Evolutionary conservation across 2,888 invertebrate species (phyloP).

Genomic region (Stenodema calcarata): DNA sequence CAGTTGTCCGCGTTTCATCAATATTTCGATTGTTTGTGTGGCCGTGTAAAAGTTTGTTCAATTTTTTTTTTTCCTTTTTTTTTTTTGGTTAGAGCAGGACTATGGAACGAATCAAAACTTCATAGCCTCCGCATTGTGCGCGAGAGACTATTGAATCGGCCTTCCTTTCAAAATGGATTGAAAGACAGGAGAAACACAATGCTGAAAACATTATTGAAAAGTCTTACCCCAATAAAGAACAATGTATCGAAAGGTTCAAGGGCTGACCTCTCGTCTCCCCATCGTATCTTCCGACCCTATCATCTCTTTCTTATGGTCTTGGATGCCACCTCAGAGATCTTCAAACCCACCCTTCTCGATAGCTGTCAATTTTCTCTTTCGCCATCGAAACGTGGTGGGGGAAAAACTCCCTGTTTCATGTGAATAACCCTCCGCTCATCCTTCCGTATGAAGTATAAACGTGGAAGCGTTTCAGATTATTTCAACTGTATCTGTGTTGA

Average conservation of each 20-base stretch:
- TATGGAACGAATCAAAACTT: background rate
- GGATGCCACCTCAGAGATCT: background rate
- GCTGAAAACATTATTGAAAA: slow-evolving; percentile 38
- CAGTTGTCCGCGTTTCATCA: background rate
- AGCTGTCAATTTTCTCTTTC: slow-evolving; percentile 31
- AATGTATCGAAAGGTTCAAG: slow-evolving; percentile 34
- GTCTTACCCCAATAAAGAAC: slow-evolving; percentile 36
- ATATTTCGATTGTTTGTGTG: background rate
- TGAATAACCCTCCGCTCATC: background rate
- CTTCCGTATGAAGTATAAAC: background rate
- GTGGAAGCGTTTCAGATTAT: slow-evolving; percentile 19
- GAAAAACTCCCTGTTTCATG: background rate
- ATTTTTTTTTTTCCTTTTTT: too few relatives aligned
- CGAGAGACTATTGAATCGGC: background rate
- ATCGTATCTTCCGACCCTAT: background rate
- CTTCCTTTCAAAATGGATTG: background rate
- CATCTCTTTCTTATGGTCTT: background rate
- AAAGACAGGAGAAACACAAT: background rate
- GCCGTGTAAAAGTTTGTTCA: background rate
- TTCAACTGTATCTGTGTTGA: slow-evolving; percentile 27
- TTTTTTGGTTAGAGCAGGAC: background rate
- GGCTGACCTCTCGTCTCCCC: slow-evolving; percentile 6
- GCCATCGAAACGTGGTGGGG: background rate
- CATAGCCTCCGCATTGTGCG: background rate
- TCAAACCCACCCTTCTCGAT: background rate